A percentile compares a stretch with the other conserved stretches of the same genome.
phyloP scores from a whole-genome alignment of 1,140 invertebrate species.

The Monomorium pharaonis region DNA sequence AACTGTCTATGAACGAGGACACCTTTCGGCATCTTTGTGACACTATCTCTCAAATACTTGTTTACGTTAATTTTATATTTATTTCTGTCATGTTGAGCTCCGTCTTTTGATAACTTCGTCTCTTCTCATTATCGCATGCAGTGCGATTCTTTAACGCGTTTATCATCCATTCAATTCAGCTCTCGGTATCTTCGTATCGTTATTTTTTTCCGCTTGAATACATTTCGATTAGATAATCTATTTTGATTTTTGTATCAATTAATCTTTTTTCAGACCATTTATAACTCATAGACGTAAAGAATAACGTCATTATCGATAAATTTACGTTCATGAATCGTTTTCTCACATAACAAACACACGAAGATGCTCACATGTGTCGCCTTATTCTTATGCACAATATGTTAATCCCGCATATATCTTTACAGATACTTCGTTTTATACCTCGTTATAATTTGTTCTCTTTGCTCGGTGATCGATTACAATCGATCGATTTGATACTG shows the following conservation, averaged over 20 bases:
- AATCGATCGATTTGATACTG: not conserved
- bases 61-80: not conserved
- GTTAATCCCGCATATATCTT: not conserved
- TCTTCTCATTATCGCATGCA: slow-evolving; percentile 8
- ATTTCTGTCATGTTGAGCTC: not conserved
- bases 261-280: not conserved
- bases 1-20: not conserved
- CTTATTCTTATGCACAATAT: not conserved
- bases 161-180: not conserved
- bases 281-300: not conserved
- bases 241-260: not conserved
- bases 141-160: not conserved
- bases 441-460: slow-evolving; percentile 2
- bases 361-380: not conserved
- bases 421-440: not conserved
- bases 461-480: not conserved
- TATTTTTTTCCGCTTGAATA: not conserved
- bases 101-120: not conserved
- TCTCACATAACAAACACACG: not conserved
- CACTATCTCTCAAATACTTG: not conserved
- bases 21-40: not conserved
- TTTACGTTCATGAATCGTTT: not conserved
- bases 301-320: not conserved
- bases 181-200: not conserved
- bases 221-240: not conserved